Conservation (phyloP, 2,113 vertebrate species). For the Capreolus pygargus region DNA sequence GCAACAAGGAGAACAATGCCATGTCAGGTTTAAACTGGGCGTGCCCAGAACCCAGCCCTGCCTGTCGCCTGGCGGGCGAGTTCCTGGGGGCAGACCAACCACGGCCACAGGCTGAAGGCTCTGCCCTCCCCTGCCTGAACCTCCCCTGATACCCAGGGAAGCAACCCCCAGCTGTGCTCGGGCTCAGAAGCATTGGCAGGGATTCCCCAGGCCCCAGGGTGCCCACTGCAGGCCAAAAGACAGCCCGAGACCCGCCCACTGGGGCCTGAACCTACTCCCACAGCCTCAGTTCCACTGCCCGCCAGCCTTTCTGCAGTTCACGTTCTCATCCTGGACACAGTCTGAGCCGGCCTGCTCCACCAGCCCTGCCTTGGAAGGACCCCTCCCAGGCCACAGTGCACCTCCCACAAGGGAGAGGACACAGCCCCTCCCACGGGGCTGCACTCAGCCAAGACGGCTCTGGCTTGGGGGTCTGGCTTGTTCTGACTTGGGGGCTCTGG, state of each 20-base stretch:
- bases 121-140: background rate
- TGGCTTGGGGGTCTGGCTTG: background rate
- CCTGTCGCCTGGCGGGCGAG: accelerated
- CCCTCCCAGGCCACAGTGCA: accelerated
- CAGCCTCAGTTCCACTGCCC: background rate
- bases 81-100: background rate
- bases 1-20: background rate
- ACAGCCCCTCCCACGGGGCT: background rate
- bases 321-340: background rate
- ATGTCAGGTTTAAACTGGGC: background rate
- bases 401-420: background rate
- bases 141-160: background rate
- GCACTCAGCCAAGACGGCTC: background rate
- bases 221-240: background rate
- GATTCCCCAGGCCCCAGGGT: background rate
- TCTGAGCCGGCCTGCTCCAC: background rate
- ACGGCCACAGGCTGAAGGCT: background rate
- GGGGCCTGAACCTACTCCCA: background rate
- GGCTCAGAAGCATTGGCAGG: background rate
- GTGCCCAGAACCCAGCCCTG: accelerated
- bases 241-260: background rate
- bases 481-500: background rate
- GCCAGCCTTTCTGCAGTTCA: accelerated
- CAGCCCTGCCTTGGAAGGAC: background rate
- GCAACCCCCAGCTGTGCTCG: accelerated